Percentiles rank a stretch among this genome's conserved stretches.
These are phyloP conservation scores for Bilobella aurantiaca DNA, from an alignment of 1,140 invertebrate genomes.

Conservation along the genomic window DNA sequence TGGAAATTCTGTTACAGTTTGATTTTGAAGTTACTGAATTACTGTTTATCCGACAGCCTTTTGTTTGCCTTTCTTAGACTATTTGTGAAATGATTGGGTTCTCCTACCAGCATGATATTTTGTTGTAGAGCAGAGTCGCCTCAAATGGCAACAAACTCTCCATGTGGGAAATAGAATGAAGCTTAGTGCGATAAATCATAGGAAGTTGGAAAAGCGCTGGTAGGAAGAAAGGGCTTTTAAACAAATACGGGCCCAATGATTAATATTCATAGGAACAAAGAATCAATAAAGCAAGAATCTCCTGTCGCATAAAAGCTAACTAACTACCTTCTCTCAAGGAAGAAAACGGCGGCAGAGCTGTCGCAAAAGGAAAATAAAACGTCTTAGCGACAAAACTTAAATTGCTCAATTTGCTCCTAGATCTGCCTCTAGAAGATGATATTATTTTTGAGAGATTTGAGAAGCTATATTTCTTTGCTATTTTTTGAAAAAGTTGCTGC, in stretches of 20 bases:
- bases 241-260: background rate
- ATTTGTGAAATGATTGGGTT: background rate
- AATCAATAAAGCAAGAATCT: background rate
- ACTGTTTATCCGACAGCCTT: too few species aligned
- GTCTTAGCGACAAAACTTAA: too few species aligned
- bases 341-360: too few species aligned
- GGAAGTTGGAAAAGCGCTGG: too few species aligned
- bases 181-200: background rate
- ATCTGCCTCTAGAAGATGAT: too few species aligned
- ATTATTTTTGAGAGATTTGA: too few species aligned
- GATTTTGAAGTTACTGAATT: too few species aligned
- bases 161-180: background rate
- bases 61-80: too few species aligned
- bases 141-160: background rate
- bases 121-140: background rate
- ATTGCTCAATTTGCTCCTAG: background rate
- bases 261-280: slow-evolving; percentile 1
- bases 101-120: background rate
- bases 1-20: too few species aligned
- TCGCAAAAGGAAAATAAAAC: too few species aligned
- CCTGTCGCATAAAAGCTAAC: background rate
- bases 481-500: too few species aligned
- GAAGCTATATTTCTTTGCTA: too few species aligned
- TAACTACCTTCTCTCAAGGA: background rate
- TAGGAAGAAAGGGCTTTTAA: background rate